Base-by-base conservation (phyloP, 1,140 invertebrate genomes). In the Tribolium castaneum region DNA sequence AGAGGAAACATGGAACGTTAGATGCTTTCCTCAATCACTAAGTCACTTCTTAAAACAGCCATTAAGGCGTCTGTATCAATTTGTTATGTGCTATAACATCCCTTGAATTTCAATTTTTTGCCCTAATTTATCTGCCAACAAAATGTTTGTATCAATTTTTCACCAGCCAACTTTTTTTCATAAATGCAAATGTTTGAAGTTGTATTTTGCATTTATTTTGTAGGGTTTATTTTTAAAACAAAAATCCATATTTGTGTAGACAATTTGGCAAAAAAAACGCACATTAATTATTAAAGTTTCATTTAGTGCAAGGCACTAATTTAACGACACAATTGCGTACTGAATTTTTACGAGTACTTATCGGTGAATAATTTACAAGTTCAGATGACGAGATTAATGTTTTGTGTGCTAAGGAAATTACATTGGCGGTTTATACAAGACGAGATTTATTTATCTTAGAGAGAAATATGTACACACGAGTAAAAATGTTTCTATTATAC, bases 61-160 rank as follows among this genome's bases (percentile, higher is more conserved):
- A 52, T 52, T 19, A 59, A 59, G 10, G 22, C n/a, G 54, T 59
- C 54, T 22, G 6, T n/a, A 22, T 59, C 54, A 59, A 22, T 59
- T 59, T 59, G 54, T 59, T 59, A 59, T 25, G 22, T 22, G 10
- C 16, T 22, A 25, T 10, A 22, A 22, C 54, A 22, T 59, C 10
- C 54, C 54, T 59, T 25, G 16, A 59, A 59, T 25, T 59, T 59
- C 1, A 59, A 59, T 4, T 59, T 19, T 25, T 59, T 59, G 54
- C 22, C 19, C 1, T 52, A 52, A 52, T 52, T 13, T 52, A 52
- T 52, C 51, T 52, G 13, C 51, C 51, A 52, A 12, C 51, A n/a
- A 19, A 14, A 52, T 19, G n/a, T 52, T 52, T 52, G 6, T 52
- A 5, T 59, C 54, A 59, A 59, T 59, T 59, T 59, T 59, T 25